Conservation (phyloP, 2,113 vertebrate genomes). For the Trichechus manatus region DNA sequence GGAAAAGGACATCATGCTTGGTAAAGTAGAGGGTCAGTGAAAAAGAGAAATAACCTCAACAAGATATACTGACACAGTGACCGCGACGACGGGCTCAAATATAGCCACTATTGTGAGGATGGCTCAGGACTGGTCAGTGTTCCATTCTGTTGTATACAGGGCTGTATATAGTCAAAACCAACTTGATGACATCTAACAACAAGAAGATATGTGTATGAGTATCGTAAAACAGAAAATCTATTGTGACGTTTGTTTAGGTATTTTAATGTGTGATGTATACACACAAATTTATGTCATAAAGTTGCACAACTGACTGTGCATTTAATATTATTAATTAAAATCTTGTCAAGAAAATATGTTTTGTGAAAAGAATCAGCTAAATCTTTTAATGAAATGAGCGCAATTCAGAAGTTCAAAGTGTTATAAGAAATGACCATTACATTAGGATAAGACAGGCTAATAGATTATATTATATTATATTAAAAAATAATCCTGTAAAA, state of each 20-base stretch:
- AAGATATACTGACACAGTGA: background rate
- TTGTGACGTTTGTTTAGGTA: background rate
- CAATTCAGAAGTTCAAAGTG: conserved; percentile 45
- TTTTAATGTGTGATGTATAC: background rate
- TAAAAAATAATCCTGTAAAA: conserved; percentile 68
- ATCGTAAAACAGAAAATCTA: background rate
- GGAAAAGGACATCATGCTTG: background rate
- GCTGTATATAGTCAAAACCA: background rate
- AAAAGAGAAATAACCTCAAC: background rate
- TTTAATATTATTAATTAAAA: conserved; percentile 10
- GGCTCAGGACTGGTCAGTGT: background rate
- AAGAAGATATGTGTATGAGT: background rate
- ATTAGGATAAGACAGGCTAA: conserved; percentile 51
- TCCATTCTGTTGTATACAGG: background rate
- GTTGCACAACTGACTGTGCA: background rate
- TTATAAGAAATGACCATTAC: conserved; percentile 28
- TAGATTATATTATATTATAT: conserved; percentile 68
- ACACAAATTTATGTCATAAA: background rate
- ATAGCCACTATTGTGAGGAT: background rate
- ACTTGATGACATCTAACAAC: background rate
- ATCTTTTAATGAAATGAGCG: background rate
- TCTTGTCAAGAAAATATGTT: background rate
- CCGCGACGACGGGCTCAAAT: background rate
- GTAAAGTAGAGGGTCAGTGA: background rate
- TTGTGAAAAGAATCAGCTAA: background rate